Evolutionary conservation across 1,140 invertebrate species (phyloP).

Genomic region (Cephus cinctus): DNA sequence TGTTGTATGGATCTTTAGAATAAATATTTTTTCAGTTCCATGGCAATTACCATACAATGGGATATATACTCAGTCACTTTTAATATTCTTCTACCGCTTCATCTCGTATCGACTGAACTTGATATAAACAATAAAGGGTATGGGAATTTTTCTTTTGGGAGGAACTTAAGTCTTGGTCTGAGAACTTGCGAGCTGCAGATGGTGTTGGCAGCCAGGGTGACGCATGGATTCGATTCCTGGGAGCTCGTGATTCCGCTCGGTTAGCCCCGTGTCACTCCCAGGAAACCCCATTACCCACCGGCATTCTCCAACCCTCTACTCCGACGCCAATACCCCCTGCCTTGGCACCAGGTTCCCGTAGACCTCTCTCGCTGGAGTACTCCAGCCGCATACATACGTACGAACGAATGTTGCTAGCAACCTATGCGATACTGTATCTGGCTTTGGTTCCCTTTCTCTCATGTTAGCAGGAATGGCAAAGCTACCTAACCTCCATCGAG

Average conservation of each 20-base stretch:
- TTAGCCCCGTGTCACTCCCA: conserved; percentile 57
- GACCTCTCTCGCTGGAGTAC: background rate
- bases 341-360: conserved; percentile 2
- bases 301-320: conserved; percentile 12
- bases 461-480: background rate
- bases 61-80: no score
- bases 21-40: no score
- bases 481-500: background rate
- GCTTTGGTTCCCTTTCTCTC: background rate
- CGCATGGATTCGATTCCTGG: conserved; percentile 57
- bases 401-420: background rate
- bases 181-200: conserved; percentile 47
- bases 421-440: background rate
- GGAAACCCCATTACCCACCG: conserved; percentile 50
- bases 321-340: conserved; percentile 1
- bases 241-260: conserved; percentile 57
- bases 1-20: no score
- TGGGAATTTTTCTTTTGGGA: background rate
- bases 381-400: conserved; percentile 15
- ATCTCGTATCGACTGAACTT: no score
- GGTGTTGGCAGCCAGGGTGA: conserved; percentile 57
- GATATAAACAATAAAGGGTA: no score
- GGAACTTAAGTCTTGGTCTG: conserved; percentile 2
- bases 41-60: no score
- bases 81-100: no score